phyloP scores from a whole-genome alignment of 92 coral and sea anemone genomes.

The Heteractis magnifica region DNA sequence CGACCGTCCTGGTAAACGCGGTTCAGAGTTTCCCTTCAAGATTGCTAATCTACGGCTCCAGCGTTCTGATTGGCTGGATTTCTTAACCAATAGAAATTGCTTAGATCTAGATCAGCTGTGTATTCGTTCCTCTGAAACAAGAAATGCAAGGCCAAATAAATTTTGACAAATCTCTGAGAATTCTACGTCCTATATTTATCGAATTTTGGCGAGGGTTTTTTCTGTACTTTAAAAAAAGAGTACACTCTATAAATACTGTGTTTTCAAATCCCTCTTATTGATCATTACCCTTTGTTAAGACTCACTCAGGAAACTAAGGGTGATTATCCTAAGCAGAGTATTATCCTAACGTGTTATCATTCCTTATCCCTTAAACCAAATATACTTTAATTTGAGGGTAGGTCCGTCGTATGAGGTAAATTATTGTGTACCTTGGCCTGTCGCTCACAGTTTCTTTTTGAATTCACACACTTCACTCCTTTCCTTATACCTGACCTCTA shows the following conservation, averaged over 20 bases:
- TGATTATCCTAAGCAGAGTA: slow-evolving; percentile 14
- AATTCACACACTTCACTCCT: neutral
- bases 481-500: neutral
- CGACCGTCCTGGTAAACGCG: too few relatives aligned
- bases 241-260: neutral
- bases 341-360: slow-evolving; percentile 28
- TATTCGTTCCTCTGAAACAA: neutral
- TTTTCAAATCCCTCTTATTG: slow-evolving; percentile 23
- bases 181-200: neutral
- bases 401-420: too few relatives aligned
- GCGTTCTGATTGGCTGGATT: neutral
- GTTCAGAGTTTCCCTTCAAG: neutral
- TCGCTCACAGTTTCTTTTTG: neutral
- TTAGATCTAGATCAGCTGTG: neutral
- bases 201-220: neutral
- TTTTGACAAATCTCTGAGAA: neutral
- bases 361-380: slow-evolving; percentile 8
- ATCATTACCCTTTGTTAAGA: slow-evolving; percentile 7
- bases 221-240: neutral
- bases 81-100: neutral
- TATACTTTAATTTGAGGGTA: neutral
- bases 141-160: neutral
- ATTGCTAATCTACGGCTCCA: neutral
- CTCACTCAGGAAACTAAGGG: slow-evolving; percentile 10
- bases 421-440: neutral